phyloP scores from a whole-genome alignment of 1,140 invertebrate species.

The Pseudoatta argentina region DNA sequence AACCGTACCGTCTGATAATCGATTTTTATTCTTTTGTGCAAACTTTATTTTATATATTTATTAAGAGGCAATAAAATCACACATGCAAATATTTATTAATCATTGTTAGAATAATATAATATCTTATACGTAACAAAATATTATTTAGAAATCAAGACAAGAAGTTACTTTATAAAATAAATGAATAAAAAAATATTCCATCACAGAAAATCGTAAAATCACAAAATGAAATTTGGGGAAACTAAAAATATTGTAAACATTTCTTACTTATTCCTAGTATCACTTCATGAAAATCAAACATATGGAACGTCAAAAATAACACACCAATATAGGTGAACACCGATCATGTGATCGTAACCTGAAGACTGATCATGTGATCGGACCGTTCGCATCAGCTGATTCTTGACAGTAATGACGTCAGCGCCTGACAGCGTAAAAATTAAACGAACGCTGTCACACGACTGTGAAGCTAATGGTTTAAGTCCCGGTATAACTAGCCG shows the following conservation, averaged over 20 bases:
- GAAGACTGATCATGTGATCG: neutral
- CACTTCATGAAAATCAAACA: neutral
- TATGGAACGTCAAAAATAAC: neutral
- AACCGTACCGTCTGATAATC: neutral
- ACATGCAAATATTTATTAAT: too few species aligned
- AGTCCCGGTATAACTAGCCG: conserved; percentile 61
- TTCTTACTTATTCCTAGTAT: neutral
- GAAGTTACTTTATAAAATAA: neutral
- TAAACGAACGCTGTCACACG: conserved; percentile 62
- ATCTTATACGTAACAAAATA: neutral
- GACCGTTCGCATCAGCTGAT: conserved; percentile 55
- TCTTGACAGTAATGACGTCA: conserved; percentile 2
- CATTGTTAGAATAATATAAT: neutral
- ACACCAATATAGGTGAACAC: neutral
- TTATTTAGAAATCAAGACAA: neutral
- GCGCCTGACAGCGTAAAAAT: conserved; percentile 36
- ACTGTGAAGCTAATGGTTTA: conserved; percentile 51
- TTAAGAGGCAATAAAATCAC: neutral
- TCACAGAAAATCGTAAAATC: neutral
- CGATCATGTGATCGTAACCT: neutral
- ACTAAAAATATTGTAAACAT: neutral
- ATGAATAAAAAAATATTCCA: neutral
- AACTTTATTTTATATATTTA: conserved; percentile 20
- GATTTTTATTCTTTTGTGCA: neutral
- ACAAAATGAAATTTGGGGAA: neutral